These are phyloP conservation scores for Trachemys scripta DNA, from an alignment of 2,113 vertebrate species.

Conservation along the genomic window DNA sequence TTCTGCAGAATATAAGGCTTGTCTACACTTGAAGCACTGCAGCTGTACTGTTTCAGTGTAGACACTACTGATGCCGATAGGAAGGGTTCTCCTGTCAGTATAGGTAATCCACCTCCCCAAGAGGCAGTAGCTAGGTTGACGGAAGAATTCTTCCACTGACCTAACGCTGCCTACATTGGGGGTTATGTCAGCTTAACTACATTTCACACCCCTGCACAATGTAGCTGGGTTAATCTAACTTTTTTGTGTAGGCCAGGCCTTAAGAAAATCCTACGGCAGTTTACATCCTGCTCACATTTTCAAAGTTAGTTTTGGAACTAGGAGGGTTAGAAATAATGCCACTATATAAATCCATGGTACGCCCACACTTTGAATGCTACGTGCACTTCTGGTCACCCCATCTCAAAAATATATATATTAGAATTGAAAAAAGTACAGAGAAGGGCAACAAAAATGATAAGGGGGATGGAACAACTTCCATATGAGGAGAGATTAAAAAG, in stretches of 20 bases:
- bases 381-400: too few species aligned
- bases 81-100: not conserved
- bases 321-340: not conserved
- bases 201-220: not conserved
- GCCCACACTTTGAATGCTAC: too few species aligned
- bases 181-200: not conserved
- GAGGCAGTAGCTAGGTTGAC: not conserved
- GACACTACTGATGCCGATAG: not conserved
- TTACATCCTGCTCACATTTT: not conserved
- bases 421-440: not conserved
- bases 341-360: not conserved
- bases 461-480: not conserved
- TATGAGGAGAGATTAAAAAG: not conserved
- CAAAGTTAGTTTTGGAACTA: not conserved
- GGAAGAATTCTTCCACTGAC: not conserved
- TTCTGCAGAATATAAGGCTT: not conserved
- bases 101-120: not conserved
- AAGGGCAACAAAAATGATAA: not conserved
- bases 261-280: not conserved
- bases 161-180: not conserved
- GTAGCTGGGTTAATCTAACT: not conserved
- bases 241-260: not conserved
- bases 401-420: not conserved
- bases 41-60: too few species aligned
- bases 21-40: not conserved